A percentile compares a stretch with the other conserved stretches of the same genome.
Conservation (phyloP, 2,888 invertebrate species). For the Lycocerus yunnanus region DNA sequence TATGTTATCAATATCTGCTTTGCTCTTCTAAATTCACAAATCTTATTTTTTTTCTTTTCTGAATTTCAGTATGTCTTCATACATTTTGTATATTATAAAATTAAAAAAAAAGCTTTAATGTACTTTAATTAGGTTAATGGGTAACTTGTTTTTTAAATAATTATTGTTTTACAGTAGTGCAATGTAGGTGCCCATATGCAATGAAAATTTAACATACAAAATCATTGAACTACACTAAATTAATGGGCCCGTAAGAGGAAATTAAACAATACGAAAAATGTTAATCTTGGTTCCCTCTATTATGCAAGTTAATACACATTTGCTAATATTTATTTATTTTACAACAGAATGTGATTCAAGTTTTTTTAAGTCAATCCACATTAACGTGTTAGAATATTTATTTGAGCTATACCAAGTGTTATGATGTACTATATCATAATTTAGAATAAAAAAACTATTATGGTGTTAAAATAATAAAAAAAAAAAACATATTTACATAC, state of each 20-base stretch:
- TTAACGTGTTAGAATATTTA: too few relatives aligned
- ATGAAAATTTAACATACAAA: background rate
- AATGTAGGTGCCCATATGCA: background rate
- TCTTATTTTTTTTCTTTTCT: too few relatives aligned
- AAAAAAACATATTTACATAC: too few relatives aligned
- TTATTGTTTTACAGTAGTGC: background rate
- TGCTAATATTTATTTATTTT: background rate
- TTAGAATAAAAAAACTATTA: too few relatives aligned
- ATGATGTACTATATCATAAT: too few relatives aligned
- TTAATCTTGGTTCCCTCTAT: background rate
- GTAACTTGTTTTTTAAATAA: background rate
- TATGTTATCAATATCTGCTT: too few relatives aligned
- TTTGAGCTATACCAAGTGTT: too few relatives aligned
- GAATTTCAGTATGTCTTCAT: too few relatives aligned
- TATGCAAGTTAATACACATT: background rate
- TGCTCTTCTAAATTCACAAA: too few relatives aligned
- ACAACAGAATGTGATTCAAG: background rate
- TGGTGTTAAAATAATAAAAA: too few relatives aligned
- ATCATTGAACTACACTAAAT: background rate
- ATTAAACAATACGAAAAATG: background rate
- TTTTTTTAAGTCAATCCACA: background rate
- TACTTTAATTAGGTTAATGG: background rate
- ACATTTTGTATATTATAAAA: too few relatives aligned
- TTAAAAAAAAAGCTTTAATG: background rate
- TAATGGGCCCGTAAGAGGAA: background rate